These are phyloP conservation scores for Cataglyphis hispanica DNA, from an alignment of 1,140 invertebrate species.

Conservation along the genomic window DNA sequence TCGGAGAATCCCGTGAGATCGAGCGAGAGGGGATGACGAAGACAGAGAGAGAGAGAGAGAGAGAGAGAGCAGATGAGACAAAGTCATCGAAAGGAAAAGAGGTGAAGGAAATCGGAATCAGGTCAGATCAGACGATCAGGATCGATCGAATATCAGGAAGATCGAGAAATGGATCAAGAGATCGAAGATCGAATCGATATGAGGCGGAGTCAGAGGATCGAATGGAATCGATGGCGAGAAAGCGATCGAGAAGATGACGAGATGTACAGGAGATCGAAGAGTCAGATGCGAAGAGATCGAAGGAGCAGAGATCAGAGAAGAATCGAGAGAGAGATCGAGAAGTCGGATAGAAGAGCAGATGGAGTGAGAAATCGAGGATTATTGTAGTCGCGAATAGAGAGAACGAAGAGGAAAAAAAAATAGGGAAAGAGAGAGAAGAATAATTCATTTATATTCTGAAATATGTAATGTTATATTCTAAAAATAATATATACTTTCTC, in stretches of 20 bases:
- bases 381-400: constrained; percentile 24
- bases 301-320: neutral
- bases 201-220: too few relatives aligned
- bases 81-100: constrained; percentile 38
- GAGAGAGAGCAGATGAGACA: constrained; percentile 41
- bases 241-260: too few relatives aligned
- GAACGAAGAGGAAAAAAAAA: neutral
- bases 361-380: constrained; percentile 66
- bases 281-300: too few relatives aligned
- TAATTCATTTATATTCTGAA: constrained; percentile 22
- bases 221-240: too few relatives aligned
- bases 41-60: constrained; percentile 61
- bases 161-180: too few relatives aligned
- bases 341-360: constrained; percentile 56
- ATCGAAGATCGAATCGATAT: too few relatives aligned
- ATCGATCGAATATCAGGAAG: too few relatives aligned
- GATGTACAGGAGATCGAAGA: too few relatives aligned
- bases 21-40: constrained; percentile 36
- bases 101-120: constrained; percentile 56
- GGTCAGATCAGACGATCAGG: too few relatives aligned
- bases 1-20: constrained; percentile 17
- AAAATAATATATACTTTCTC: neutral
- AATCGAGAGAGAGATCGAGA: constrained; percentile 1
- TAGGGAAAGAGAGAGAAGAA: neutral
- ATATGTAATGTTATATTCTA: neutral